A percentile compares a stretch with the other conserved stretches of the same genome.
Conservation (phyloP, 2,888 invertebrate species). For the Hypena proboscidalis region DNA sequence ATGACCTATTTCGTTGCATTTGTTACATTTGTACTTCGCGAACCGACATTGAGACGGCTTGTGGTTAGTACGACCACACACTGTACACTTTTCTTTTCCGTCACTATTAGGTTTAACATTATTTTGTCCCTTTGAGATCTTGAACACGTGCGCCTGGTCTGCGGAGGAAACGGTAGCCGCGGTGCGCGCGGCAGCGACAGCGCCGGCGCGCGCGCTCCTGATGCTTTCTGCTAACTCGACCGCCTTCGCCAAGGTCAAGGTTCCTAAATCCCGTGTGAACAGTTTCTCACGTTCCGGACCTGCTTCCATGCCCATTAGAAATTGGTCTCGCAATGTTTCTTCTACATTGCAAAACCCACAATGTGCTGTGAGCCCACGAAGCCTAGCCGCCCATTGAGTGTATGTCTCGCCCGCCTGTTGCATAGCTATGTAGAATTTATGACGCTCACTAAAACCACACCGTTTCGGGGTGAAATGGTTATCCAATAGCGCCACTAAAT, state of each 20-base stretch:
- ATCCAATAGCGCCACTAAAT: constrained; percentile 8
- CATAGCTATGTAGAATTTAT: constrained; percentile 37
- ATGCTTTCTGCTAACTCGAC: constrained; percentile 38
- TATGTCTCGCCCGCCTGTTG: constrained; percentile 33
- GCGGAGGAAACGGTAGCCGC: too few species aligned
- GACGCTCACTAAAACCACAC: constrained; percentile 35
- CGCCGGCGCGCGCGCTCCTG: constrained; percentile 27
- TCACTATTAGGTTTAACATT: too few species aligned
- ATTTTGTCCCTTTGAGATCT: too few species aligned
- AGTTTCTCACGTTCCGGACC: constrained; percentile 38
- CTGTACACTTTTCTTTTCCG: too few species aligned
- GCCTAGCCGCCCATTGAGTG: constrained; percentile 36
- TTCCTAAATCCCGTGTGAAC: constrained; percentile 26
- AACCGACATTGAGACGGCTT: too few species aligned
- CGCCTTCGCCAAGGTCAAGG: constrained; percentile 36
- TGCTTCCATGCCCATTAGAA: constrained; percentile 36
- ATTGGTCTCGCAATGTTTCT: constrained; percentile 35
- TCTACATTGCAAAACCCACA: constrained; percentile 34
- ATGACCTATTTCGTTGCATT: too few species aligned
- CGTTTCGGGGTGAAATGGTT: constrained; percentile 26
- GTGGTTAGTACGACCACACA: too few species aligned
- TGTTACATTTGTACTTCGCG: too few species aligned
- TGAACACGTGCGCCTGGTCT: too few species aligned
- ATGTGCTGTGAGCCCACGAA: constrained; percentile 31
- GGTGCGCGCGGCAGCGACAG: neutral